Evolutionary conservation across 1,140 invertebrate genomes (phyloP), one percentile per base, ranked within the genome.

Genomic region (Drosophila subpulchrella): DNA sequence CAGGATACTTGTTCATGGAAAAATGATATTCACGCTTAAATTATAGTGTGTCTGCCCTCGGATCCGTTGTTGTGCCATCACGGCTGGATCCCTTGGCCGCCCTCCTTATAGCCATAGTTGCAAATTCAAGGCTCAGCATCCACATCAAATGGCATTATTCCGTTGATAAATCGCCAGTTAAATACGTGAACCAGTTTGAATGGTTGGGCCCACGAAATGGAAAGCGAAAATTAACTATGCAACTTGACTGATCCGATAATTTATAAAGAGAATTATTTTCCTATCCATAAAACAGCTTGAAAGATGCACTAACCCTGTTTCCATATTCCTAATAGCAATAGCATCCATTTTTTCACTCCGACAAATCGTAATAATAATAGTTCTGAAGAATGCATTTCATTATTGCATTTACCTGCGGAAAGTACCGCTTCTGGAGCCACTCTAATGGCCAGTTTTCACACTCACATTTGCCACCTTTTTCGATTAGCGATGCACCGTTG

Each of bases 1-100:
- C 81, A 89, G 85, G 85, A 85, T 90, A 89, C 78, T 89, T 89
- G 85, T 89, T 89, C 85, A 90, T 89, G 85, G 85, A 89, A 89
- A 89, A 90, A 89, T 89, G 78, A 89, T 89, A 89, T 89, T 89
- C 84, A 90, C 85, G 85, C 84, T 90, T 75, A 90, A 89, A 90
- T 89, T 89, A 89, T 89, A 90, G 84, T 90, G 77, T 81, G 81
- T 84, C 72, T 62, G 46, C 75, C 81, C 79, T 70, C 65, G 34
- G 72, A 75, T 57, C 46, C 74, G 68, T 74, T 77, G 63, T 50
- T 70, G 68, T 47, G 61, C 46, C 41, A 57, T 66, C 62, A 38
- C 24, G 12, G 54, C 3, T 38, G 47, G 61, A 6, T 3, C 44
- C 63, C 38, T 32, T 32, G 30, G 20, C 27, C 24, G 38, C 50